Evolutionary conservation across 1,140 invertebrate species (phyloP), one percentile per base, ranked within the genome.

Genomic region (Diploscapter pachys): DNA sequence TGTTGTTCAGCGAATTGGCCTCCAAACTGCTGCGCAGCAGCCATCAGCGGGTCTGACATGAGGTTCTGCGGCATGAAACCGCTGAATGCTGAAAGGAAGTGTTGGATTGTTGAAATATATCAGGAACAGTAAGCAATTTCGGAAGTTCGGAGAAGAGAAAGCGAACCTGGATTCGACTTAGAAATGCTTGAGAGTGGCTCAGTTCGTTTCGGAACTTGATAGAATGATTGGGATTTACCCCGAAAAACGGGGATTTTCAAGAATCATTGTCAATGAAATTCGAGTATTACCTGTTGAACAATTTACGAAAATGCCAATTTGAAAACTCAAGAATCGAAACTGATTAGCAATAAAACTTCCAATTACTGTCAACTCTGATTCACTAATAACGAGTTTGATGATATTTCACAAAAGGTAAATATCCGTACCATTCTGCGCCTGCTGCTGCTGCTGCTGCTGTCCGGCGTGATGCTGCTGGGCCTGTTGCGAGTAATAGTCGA

Each of bases 1-100:
- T 84, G 82, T 55, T 84, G 81, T 68, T 82, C 79, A 4, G 82
- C 82, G 67, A 83, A 83, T 72, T 83, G 82, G 1, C 82, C 82
- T 50, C 82, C 82, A 59, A 82, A 78, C 55, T 80, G 79, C 66
- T 80, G 61, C 0, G 82, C 82, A 2, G 81, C 80, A 68, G 75
- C 78, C 57, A 83, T 54, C 77, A 83, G 73, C 4, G 82, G 82
- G 71, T 83, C 82, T 51, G 80, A 76, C 82, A 83, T 84, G 49
- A 83, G 74, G 13, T 84, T 76, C 63, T 81, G 79, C 9, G 66
- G 62, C 52, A 57, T 71, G 72, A 76, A 76, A 2, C 63, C 65
- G 54, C 75, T 71, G 13, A 71, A 76, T 48, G 31, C 67, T 76
- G 3, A 49, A 50, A n/a, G 11, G 31, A 50, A 71, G 2, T 48